Evolutionary conservation across 1,140 invertebrate genomes (phyloP).

Genomic region (Drosophila willistoni): DNA sequence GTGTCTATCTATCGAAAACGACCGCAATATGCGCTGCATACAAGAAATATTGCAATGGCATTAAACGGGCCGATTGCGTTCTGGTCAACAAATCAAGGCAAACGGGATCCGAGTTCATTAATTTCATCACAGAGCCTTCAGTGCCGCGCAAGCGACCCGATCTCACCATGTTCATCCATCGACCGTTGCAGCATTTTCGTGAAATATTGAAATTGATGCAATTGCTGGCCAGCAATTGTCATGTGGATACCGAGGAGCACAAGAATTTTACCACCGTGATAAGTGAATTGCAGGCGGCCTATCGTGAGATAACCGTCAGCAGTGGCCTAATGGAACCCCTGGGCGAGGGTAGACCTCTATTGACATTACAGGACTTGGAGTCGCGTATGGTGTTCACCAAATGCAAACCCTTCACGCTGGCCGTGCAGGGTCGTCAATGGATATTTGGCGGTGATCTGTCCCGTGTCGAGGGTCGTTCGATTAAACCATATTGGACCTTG

Average conservation of each 20-base stretch:
- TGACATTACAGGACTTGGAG: constrained; percentile 92
- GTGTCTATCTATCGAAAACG: constrained; percentile 89
- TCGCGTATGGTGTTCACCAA: constrained; percentile 93
- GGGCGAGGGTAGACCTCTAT: constrained; percentile 89
- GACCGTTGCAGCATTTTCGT: constrained; percentile 90
- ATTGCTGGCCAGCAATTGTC: constrained; percentile 76
- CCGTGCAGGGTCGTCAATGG: constrained; percentile 92
- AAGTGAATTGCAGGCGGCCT: constrained; percentile 84
- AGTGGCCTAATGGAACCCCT: constrained; percentile 92
- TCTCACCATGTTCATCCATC: constrained; percentile 90
- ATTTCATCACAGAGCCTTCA: constrained; percentile 89
- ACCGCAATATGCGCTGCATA: constrained; percentile 89
- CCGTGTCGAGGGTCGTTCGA: constrained; percentile 91
- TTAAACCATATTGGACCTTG: constrained; percentile 92
- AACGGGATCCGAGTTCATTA: constrained; percentile 87
- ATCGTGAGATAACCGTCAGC: constrained; percentile 91
- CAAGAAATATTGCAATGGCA: constrained; percentile 90
- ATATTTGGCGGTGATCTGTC: constrained; percentile 93
- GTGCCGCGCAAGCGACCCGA: constrained; percentile 91
- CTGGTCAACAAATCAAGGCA: constrained; percentile 87
- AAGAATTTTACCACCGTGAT: constrained; percentile 83
- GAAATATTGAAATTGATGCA: constrained; percentile 85
- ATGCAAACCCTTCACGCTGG: constrained; percentile 93
- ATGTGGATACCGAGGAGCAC: constrained; percentile 81
- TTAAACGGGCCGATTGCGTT: constrained; percentile 92